Percentiles rank a stretch among this genome's conserved stretches.
phyloP scores from a whole-genome alignment of 2,113 vertebrate genomes.

The Lasiurus cinereus region DNA sequence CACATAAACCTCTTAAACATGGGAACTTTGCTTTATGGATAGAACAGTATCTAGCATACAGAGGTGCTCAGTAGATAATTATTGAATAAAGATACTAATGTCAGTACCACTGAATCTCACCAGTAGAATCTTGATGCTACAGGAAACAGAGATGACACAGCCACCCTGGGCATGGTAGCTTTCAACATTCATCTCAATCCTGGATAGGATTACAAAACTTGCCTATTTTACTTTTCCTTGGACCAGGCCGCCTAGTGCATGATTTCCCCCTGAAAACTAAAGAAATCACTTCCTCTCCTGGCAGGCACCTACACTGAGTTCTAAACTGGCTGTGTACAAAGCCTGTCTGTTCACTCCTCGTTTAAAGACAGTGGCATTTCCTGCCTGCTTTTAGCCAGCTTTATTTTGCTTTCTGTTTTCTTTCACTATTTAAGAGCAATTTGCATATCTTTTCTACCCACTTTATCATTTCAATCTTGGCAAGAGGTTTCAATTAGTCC shows the following conservation, averaged over 20 bases:
- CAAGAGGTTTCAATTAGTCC: constrained; percentile 53
- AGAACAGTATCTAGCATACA: neutral
- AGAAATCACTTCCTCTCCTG: constrained; percentile 79
- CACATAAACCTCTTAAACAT: neutral
- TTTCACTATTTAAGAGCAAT: constrained; percentile 66
- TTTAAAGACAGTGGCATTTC: constrained; percentile 76
- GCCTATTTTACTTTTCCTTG: constrained; percentile 60
- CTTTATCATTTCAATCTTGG: constrained; percentile 66
- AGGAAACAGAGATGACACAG: neutral
- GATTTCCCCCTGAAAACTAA: constrained; percentile 76
- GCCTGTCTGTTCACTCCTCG: constrained; percentile 68
- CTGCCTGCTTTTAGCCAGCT: constrained; percentile 70
- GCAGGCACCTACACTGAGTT: constrained; percentile 65
- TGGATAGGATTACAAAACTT: constrained; percentile 43
- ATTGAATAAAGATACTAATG: neutral
- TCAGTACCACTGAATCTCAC: neutral
- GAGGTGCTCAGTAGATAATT: neutral
- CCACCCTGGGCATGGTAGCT: neutral
- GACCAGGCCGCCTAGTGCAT: constrained; percentile 50
- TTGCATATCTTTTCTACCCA: constrained; percentile 76
- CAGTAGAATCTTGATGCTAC: neutral
- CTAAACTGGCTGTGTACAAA: constrained; percentile 64
- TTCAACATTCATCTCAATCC: constrained; percentile 42
- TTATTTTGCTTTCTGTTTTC: constrained; percentile 67
- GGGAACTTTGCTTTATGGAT: constrained; percentile 9